Conservation (phyloP, 2,888 invertebrate species). For the Nineta flava region DNA sequence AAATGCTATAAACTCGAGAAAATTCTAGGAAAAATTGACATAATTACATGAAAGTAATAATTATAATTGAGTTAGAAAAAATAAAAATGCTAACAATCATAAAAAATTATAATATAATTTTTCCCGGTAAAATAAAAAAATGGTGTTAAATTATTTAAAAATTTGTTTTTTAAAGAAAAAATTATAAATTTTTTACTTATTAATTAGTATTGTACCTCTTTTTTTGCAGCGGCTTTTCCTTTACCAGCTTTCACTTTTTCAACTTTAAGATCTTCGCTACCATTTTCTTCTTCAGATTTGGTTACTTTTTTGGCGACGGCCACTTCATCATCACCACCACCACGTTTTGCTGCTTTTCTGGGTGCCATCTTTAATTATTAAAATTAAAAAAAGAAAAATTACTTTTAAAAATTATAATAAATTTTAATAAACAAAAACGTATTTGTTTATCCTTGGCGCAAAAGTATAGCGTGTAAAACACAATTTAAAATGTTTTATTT, state of each 20-base stretch:
- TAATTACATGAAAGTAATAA: too few relatives aligned
- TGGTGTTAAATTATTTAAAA: too few relatives aligned
- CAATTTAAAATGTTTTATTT: not conserved
- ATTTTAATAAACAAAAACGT: not conserved
- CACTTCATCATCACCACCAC: not conserved
- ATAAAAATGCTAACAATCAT: too few relatives aligned
- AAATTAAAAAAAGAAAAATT: not conserved
- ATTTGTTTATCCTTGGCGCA: not conserved
- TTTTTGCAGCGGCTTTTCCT: not conserved
- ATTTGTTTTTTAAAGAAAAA: too few relatives aligned
- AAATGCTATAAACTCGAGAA: too few relatives aligned
- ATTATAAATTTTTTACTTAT: not conserved
- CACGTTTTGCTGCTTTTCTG: conserved; percentile 4
- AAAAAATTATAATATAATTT: too few relatives aligned
- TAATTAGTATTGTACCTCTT: not conserved
- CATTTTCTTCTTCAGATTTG: conserved; percentile 1
- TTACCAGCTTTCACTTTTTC: not conserved
- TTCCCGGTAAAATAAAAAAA: too few relatives aligned
- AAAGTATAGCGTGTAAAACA: not conserved
- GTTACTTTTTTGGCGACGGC: not conserved
- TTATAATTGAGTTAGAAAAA: too few relatives aligned
- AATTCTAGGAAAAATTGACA: too few relatives aligned
- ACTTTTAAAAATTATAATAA: not conserved
- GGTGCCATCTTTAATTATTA: conserved; percentile 1
- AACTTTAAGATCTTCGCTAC: not conserved